Base-by-base conservation (phyloP, 2,797 vertebrate genomes). In the Syngnathus rostellatus region DNA sequence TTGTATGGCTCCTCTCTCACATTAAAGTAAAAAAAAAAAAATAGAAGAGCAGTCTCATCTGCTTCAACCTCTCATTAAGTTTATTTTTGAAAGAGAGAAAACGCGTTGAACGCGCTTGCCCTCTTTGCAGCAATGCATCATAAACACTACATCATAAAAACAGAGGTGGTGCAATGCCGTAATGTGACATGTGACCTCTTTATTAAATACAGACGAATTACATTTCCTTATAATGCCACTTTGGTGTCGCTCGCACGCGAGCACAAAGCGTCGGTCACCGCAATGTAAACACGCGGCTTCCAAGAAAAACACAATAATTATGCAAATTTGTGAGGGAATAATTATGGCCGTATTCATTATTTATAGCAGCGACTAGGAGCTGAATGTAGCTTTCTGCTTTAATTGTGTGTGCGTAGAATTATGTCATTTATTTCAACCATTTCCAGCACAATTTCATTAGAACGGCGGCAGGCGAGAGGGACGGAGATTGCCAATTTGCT, bases 301-400 rank as follows among this genome's bases (percentile, higher is more conserved):
- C 68, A 67, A 53, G 71, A 75, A 83, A 74, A 86, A 82, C 83
- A 88, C 85, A 90, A 90, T 89, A 90, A 90, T 92, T 91, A 92
- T 92, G 91, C 86, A 91, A 91, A 92, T 92, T 69, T 81, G 83
- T 77, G 80, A 82, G 68, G 14, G 86, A 91, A 91, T 90, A 92
- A 90, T 91, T 90, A 89, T 78, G 79, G 83, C 82, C 66, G 64
- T 86, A 89, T 92, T 90, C 88, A 92, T 91, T 92, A 91, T 92
- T 92, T 91, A 91, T 92, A 86, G 88, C 88, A 89, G 88, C 81
- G 83, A 89, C 85, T 84, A 82, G 77, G 85, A 86, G 89, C 87
- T 87, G 81, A 85, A 88, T 87, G 84, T 77, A 72, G 82, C 82
- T 88, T 89, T 88, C 88, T 75, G 81, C 86, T 87, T 89, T 90